These are phyloP conservation scores for Thomomys bottae DNA, from an alignment of 2,113 vertebrate genomes.

Conservation along the genomic window DNA sequence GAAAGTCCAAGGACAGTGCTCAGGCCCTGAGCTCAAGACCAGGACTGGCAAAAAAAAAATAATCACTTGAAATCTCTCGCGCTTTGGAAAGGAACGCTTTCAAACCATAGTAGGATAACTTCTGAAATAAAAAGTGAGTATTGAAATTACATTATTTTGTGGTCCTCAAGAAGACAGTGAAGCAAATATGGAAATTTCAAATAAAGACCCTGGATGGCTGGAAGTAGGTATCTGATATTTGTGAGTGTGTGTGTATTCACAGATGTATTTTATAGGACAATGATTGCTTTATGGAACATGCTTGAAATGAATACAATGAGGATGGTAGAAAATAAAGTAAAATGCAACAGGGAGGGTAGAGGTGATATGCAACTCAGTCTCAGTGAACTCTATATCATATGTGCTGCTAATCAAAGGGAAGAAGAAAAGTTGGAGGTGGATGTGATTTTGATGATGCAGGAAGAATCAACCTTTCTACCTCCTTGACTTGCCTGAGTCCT, in stretches of 20 bases:
- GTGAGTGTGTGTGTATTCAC: too few relatives aligned
- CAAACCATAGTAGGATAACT: not conserved
- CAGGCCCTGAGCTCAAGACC: too few relatives aligned
- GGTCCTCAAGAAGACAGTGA: constrained; percentile 19
- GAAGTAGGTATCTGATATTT: not conserved
- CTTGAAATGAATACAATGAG: not conserved
- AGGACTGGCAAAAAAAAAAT: too few relatives aligned
- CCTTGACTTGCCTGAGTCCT: not conserved
- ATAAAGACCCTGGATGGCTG: not conserved
- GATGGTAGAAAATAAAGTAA: not conserved
- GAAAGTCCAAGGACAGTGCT: too few relatives aligned
- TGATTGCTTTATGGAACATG: not conserved
- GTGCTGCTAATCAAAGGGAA: accelerated
- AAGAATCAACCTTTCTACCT: not conserved
- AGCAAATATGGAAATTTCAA: not conserved
- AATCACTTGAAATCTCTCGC: too few relatives aligned
- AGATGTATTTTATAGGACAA: not conserved
- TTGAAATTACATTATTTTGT: not conserved
- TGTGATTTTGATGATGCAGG: not conserved
- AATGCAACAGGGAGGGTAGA: not conserved
- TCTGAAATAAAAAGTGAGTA: not conserved
- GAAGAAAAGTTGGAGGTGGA: not conserved
- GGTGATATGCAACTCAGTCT: not conserved
- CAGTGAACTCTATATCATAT: not conserved
- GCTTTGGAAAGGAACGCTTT: not conserved